Base-by-base conservation (phyloP, 2,888 invertebrate species). In the Nezara viridula region DNA sequence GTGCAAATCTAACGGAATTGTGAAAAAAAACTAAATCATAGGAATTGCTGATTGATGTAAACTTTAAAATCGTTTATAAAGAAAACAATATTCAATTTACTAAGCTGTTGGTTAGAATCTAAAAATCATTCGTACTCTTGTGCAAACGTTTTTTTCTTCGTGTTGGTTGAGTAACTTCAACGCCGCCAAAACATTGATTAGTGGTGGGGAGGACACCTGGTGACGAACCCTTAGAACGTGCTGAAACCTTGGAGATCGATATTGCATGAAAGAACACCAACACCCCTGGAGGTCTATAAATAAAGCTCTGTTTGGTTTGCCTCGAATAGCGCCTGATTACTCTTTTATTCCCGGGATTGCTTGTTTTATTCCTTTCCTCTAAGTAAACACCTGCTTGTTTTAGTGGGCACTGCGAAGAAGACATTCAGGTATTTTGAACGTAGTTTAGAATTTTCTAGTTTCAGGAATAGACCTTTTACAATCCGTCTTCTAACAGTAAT, bases 161-260 rank as follows among this genome's bases (percentile, higher is more conserved):
- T n/a, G n/a, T n/a, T n/a, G n/a, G n/a, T n/a, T n/a, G n/a, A n/a
- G n/a, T n/a, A n/a, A n/a, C n/a, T n/a, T n/a, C n/a, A n/a, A 10
- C 44, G 44, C 44, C 9, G 21, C 40, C 37, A 40, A 24, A 14
- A 44, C 44, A 81, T 81, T 47, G 81, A 81, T 81, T 47, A 21
- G 44, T 47, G 47, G 44, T 4, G 44, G 44, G 81, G 44, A 12
- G 40, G 4, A 44, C 81, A 81, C 81, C 81, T 81, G 81, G 44
- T 81, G 81, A 40, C 81, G 81, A 81, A 81, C 44, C 81, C 81
- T 47, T 47, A 81, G 44, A 40, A n/a, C 21, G 81, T 81, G 44
- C 44, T n/a, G 81, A 81, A 81, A 81, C 81, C 24, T 81, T 7
- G 44, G 44, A 24, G 81, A 81, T 81, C 81, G 81, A 81, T 81